Conservation (phyloP, 2,113 vertebrate species). For the Erinaceus europaeus region DNA sequence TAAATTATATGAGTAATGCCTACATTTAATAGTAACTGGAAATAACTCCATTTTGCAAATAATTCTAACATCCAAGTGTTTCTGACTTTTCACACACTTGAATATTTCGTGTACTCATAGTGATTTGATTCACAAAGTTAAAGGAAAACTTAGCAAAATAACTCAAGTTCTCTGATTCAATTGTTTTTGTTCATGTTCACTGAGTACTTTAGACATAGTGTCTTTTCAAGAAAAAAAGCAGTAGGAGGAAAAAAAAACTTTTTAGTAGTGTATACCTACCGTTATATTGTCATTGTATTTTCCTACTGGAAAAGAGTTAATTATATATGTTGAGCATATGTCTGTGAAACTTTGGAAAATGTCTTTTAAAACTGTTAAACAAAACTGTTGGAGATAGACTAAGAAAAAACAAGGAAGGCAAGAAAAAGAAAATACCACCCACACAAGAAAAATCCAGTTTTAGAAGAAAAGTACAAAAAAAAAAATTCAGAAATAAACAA, state of each 20-base stretch:
- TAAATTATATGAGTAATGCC: too few species aligned
- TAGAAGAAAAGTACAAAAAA: not conserved
- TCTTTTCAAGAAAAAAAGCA: slow-evolving; percentile 19
- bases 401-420: not conserved
- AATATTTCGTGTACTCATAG: not conserved
- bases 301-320: slow-evolving; percentile 38
- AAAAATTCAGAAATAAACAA: slow-evolving; percentile 4
- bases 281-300: slow-evolving; percentile 36
- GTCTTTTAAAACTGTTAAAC: slow-evolving; percentile 35
- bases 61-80: not conserved
- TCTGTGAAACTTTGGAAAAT: slow-evolving; percentile 50
- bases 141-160: slow-evolving; percentile 8
- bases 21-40: not conserved
- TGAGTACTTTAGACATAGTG: not conserved
- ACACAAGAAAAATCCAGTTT: slow-evolving; percentile 9
- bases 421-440: slow-evolving; percentile 16
- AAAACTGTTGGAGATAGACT: slow-evolving; percentile 27
- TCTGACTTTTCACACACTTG: not conserved
- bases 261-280: not conserved
- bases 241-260: not conserved
- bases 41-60: slow-evolving; percentile 17
- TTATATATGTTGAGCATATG: slow-evolving; percentile 50
- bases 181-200: slow-evolving; percentile 48
- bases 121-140: slow-evolving; percentile 17
- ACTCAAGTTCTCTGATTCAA: slow-evolving; percentile 33